These are phyloP conservation scores for Muscicapa adusta DNA, from an alignment of 2,113 vertebrate species.

Conservation along the genomic window DNA sequence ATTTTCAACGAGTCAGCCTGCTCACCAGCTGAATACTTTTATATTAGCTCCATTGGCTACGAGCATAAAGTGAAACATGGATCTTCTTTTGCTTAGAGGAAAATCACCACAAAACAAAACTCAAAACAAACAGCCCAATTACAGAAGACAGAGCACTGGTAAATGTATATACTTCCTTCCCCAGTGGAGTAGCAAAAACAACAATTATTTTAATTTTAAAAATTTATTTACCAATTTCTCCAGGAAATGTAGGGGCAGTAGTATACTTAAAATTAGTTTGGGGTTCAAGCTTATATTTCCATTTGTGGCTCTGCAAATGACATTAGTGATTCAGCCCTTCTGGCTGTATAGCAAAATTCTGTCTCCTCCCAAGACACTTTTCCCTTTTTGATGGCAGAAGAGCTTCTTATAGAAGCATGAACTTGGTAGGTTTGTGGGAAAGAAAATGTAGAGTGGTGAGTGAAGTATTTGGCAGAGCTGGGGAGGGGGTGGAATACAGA, in stretches of 20 bases:
- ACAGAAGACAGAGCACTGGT: neutral
- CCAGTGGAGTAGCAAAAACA: neutral
- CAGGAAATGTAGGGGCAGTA: neutral
- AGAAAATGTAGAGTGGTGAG: neutral
- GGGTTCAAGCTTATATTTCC: neutral
- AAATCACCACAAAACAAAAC: fast-evolving
- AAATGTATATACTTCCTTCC: neutral
- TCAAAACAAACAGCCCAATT: neutral
- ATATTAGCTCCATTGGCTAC: neutral
- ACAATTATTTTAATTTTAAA: neutral
- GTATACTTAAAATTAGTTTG: neutral
- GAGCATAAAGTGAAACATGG: neutral
- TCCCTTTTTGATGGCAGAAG: neutral
- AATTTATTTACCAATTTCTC: neutral
- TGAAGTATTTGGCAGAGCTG: neutral
- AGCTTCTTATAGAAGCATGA: neutral
- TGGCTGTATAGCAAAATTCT: neutral
- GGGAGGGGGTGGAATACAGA: neutral
- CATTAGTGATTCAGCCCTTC: neutral
- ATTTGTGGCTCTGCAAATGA: neutral
- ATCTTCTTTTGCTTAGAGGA: neutral
- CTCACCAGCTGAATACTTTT: neutral
- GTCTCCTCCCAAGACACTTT: neutral
- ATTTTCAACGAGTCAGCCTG: neutral
- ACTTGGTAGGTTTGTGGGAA: neutral